A percentile compares a stretch with the other conserved stretches of the same genome.
phyloP scores from a whole-genome alignment of 2,797 vertebrate genomes.

The Mallotus villosus region DNA sequence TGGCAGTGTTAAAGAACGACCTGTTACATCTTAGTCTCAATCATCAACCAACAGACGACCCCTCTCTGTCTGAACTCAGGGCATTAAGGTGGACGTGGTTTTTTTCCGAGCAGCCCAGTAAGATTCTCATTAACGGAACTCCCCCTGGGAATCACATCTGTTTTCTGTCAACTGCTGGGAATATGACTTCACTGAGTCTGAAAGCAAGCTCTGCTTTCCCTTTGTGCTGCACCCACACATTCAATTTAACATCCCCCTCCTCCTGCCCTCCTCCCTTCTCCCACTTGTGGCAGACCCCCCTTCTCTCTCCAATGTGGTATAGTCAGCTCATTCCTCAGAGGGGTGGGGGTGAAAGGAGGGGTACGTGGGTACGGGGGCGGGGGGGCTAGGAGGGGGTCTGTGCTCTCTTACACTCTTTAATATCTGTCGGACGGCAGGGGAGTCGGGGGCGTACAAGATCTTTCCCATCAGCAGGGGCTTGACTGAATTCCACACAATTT shows the following conservation, averaged over 20 bases:
- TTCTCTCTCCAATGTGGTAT: slow-evolving; percentile 10
- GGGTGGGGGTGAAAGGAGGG: slow-evolving; percentile 28
- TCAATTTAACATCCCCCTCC: slow-evolving; percentile 37
- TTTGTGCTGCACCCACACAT: slow-evolving; percentile 33
- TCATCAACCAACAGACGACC: not conserved
- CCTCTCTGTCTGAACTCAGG: not conserved
- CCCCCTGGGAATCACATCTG: slow-evolving; percentile 16
- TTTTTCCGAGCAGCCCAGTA: not conserved
- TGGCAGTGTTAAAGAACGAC: not conserved
- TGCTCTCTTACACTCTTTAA: slow-evolving; percentile 87
- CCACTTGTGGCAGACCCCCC: slow-evolving; percentile 26
- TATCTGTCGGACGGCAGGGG: slow-evolving; percentile 82
- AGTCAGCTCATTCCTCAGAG: slow-evolving; percentile 57
- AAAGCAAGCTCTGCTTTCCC: slow-evolving; percentile 20
- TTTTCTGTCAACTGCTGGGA: slow-evolving; percentile 14
- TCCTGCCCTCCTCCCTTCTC: slow-evolving; percentile 17
- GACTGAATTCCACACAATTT: slow-evolving; percentile 90
- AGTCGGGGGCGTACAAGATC: slow-evolving; percentile 91
- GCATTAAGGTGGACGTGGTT: not conserved
- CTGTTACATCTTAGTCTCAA: not conserved
- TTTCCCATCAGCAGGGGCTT: slow-evolving; percentile 98
- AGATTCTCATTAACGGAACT: slow-evolving; percentile 2
- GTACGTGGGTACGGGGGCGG: not conserved
- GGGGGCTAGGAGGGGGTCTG: slow-evolving; percentile 6
- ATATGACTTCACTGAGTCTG: slow-evolving; percentile 17